Conservation (phyloP, 2,888 invertebrate species). For the Acanthosoma haemorrhoidale region DNA sequence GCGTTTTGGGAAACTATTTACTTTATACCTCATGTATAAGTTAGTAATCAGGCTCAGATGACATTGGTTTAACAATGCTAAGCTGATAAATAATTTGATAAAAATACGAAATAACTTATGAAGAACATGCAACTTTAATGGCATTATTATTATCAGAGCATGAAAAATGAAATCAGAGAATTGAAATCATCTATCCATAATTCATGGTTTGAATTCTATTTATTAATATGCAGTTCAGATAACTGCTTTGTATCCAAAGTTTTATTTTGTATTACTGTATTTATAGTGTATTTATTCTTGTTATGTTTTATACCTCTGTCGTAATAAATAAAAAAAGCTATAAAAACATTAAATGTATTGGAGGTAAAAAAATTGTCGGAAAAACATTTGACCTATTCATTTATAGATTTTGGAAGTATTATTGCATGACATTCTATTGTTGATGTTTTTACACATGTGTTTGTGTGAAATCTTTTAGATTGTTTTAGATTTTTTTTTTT, state of each 20-base stretch:
- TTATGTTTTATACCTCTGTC: not conserved
- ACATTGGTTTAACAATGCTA: slow-evolving; percentile 11
- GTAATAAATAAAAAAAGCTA: too few relatives aligned
- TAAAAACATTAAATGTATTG: too few relatives aligned
- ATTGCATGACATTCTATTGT: too few relatives aligned
- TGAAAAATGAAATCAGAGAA: not conserved
- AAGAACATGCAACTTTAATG: not conserved
- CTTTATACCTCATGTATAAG: slow-evolving; percentile 55
- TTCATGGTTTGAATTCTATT: not conserved
- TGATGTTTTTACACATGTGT: too few relatives aligned
- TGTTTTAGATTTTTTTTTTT: too few relatives aligned
- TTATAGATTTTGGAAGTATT: too few relatives aligned
- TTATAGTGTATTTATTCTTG: slow-evolving; percentile 9
- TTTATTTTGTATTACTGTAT: slow-evolving; percentile 5
- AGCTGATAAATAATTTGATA: not conserved
- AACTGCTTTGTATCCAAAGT: slow-evolving; percentile 10
- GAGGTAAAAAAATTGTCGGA: too few relatives aligned
- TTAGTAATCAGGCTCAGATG: slow-evolving; percentile 42
- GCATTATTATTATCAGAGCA: not conserved
- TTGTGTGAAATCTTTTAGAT: too few relatives aligned
- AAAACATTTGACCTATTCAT: too few relatives aligned
- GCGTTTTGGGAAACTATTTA: slow-evolving; percentile 56
- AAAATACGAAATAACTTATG: not conserved
- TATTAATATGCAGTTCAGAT: not conserved
- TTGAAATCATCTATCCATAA: not conserved